Conservation (phyloP, 2,888 invertebrate genomes). For the Uloborus plumipes region DNA sequence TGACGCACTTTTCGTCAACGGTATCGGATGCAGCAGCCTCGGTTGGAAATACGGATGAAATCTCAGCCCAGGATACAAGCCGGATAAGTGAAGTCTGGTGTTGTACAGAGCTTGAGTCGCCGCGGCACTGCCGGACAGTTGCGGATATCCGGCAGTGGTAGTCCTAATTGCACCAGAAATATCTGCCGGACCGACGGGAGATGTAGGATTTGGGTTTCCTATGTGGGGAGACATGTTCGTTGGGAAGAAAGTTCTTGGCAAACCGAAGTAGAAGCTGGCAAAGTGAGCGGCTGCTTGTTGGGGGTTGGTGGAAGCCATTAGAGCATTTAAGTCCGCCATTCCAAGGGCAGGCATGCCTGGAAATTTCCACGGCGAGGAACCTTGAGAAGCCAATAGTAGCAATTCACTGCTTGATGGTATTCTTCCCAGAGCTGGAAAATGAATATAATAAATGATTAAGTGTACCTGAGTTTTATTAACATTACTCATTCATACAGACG, state of each 20-base stretch:
- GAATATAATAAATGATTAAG: background rate
- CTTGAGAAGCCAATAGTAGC: conserved; percentile 52
- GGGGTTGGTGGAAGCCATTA: conserved; percentile 44
- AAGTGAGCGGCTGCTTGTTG: conserved; percentile 56
- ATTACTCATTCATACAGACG: too few relatives aligned
- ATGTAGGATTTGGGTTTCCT: conserved; percentile 7
- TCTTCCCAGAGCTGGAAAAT: conserved; percentile 51
- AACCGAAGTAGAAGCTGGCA: conserved; percentile 61
- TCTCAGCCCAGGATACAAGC: conserved; percentile 57
- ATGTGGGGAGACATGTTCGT: conserved; percentile 13
- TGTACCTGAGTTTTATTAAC: too few relatives aligned
- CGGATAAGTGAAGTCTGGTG: conserved; percentile 51
- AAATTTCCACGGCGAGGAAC: conserved; percentile 56
- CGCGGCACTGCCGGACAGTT: conserved; percentile 1
- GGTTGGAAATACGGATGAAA: conserved; percentile 64
- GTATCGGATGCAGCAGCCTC: conserved; percentile 45
- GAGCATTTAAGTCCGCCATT: conserved; percentile 53
- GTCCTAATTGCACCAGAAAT: conserved; percentile 22
- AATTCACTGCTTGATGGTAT: conserved; percentile 62
- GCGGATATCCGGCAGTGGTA: conserved; percentile 8
- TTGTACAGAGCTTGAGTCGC: conserved; percentile 45
- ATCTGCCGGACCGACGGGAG: background rate
- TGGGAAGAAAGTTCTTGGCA: conserved; percentile 61
- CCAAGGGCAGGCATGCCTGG: conserved; percentile 42
- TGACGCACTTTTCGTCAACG: conserved; percentile 19